Percentiles rank a stretch among this genome's conserved stretches.
Evolutionary conservation across 2,888 invertebrate genomes (phyloP).

Genomic region (Pseudoips prasinana): DNA sequence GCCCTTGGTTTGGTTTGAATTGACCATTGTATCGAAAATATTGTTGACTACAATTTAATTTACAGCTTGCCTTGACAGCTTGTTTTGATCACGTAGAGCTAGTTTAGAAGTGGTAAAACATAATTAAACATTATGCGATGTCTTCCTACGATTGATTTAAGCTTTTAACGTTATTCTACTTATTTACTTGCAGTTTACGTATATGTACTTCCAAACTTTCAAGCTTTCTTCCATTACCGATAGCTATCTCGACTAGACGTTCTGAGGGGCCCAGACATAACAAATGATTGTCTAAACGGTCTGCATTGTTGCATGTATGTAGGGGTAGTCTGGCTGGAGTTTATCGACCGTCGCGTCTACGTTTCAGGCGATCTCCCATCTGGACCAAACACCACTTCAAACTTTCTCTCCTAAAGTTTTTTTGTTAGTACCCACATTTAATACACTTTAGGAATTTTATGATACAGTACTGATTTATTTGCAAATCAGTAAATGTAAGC

Average conservation of each 20-base stretch:
- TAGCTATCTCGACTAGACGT: slow-evolving; percentile 31
- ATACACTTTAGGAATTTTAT: too few species aligned
- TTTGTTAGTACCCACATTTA: slow-evolving; percentile 8
- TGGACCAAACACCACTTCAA: slow-evolving; percentile 14
- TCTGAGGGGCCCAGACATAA: slow-evolving; percentile 33
- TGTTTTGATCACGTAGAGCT: too few species aligned
- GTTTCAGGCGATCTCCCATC: slow-evolving; percentile 39
- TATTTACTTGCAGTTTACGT: too few species aligned
- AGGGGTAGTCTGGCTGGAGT: slow-evolving; percentile 49
- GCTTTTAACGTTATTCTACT: too few species aligned
- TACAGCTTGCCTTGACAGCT: not conserved
- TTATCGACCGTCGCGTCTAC: slow-evolving; percentile 69
- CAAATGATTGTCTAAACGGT: slow-evolving; percentile 43
- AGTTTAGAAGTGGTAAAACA: too few species aligned
- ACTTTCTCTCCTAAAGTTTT: slow-evolving; percentile 5
- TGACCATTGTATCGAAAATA: slow-evolving; percentile 35
- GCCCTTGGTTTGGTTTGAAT: slow-evolving; percentile 38
- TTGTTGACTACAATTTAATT: slow-evolving; percentile 1
- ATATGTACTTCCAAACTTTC: too few species aligned
- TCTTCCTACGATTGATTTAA: too few species aligned
- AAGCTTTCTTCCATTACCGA: too few species aligned
- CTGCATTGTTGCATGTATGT: slow-evolving; percentile 52
- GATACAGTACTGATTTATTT: too few species aligned
- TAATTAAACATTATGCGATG: too few species aligned
- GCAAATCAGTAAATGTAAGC: too few species aligned